Conservation (phyloP, 1,140 invertebrate species). For the Druon quercuslanigerum region DNA sequence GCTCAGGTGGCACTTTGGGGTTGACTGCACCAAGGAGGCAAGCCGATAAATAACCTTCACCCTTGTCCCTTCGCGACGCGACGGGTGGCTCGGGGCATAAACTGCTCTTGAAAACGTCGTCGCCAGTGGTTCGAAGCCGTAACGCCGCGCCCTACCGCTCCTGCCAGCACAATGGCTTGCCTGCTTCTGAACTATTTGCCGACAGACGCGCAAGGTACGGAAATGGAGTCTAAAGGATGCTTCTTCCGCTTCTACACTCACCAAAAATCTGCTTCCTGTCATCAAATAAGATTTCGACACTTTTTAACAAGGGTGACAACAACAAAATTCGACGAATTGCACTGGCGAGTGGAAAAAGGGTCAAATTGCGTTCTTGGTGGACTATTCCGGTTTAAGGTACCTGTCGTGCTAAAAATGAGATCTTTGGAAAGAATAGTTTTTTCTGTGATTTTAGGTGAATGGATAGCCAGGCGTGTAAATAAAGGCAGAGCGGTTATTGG, state of each 20-base stretch:
- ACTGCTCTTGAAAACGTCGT: conserved; percentile 50
- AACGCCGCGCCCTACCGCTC: background rate
- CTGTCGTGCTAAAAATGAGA: no score
- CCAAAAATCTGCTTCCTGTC: background rate
- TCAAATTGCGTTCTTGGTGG: no score
- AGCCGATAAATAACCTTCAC: conserved; percentile 52
- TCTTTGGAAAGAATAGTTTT: no score
- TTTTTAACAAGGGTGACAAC: no score
- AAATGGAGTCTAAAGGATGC: background rate
- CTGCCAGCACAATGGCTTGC: conserved; percentile 4
- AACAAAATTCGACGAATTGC: no score
- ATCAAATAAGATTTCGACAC: no score
- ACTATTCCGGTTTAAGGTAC: no score
- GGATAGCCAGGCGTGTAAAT: no score
- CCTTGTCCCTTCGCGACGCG: conserved; percentile 23
- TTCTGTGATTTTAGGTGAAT: no score
- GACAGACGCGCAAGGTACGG: background rate
- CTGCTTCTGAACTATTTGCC: conserved; percentile 11
- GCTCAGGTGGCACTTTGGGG: conserved; percentile 57
- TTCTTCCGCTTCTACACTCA: background rate
- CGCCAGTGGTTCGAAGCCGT: conserved; percentile 40
- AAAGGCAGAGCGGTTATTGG: no score
- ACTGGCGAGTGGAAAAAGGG: no score
- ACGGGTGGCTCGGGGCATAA: conserved; percentile 32
- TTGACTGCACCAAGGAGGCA: conserved; percentile 49